phyloP scores from a whole-genome alignment of 2,113 vertebrate genomes.

The Dasyurus viverrinus region DNA sequence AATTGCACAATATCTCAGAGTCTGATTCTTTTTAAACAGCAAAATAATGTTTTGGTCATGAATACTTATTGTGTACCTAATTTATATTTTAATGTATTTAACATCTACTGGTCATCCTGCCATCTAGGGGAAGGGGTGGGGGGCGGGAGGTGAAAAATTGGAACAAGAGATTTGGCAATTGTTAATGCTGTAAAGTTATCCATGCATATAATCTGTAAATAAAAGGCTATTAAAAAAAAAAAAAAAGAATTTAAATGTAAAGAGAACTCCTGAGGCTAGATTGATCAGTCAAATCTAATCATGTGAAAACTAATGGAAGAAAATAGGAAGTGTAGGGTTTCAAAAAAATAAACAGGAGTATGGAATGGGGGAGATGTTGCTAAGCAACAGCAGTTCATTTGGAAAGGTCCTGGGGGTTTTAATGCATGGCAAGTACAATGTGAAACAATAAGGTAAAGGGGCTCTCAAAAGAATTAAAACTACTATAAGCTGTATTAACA shows the following conservation, averaged over 20 bases:
- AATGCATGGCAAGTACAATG: neutral
- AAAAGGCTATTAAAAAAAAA: no score
- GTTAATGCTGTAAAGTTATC: no score
- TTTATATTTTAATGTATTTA: no score
- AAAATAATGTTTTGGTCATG: no score
- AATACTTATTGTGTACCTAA: no score
- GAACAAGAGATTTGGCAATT: no score
- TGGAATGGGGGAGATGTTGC: neutral
- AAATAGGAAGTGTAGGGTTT: neutral
- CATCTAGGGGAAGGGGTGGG: no score
- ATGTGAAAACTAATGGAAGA: neutral
- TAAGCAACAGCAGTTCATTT: neutral
- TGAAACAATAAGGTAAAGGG: neutral
- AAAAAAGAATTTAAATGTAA: neutral
- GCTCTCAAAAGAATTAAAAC: neutral
- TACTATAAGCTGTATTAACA: neutral
- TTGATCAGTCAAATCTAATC: neutral
- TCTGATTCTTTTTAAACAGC: no score
- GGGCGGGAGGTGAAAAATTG: no score
- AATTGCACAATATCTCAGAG: no score
- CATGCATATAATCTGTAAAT: no score
- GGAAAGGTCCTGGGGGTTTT: neutral
- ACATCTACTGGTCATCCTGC: no score
- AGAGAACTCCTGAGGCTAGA: neutral
- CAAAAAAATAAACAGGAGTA: neutral